These are phyloP conservation scores for Mobula hypostoma DNA, from an alignment of 2,113 vertebrate species.

Conservation along the genomic window DNA sequence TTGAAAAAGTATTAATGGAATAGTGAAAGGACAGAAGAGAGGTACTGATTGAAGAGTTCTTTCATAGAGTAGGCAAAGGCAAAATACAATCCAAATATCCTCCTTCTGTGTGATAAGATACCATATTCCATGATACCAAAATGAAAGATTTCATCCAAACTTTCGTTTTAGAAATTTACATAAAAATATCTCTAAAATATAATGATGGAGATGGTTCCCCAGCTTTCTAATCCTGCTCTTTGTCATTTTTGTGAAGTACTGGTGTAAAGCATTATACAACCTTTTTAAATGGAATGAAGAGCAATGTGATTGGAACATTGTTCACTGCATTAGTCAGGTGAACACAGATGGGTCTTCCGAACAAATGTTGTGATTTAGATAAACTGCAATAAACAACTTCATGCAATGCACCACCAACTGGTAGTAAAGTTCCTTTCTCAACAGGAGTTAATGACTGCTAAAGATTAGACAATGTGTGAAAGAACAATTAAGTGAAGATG, in stretches of 20 bases:
- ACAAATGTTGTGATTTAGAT: constrained; percentile 14
- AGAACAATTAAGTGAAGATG: neutral
- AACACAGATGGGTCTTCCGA: neutral
- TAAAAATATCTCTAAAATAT: neutral
- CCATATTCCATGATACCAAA: neutral
- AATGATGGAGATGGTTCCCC: neutral
- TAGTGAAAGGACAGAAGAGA: neutral
- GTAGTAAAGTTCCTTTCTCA: neutral
- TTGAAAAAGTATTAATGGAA: neutral
- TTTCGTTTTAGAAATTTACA: neutral
- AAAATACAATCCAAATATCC: neutral
- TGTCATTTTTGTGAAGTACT: neutral
- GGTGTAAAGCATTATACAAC: neutral
- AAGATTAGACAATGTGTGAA: neutral
- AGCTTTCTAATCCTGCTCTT: neutral
- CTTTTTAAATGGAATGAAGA: neutral
- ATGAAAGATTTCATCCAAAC: neutral
- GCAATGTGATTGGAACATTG: neutral
- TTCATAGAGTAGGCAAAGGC: neutral
- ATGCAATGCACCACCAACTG: neutral
- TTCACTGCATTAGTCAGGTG: neutral
- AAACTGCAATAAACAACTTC: neutral
- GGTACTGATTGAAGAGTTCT: neutral
- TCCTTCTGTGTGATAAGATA: neutral
- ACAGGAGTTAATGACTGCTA: constrained; percentile 4